Evolutionary conservation across 2,797 vertebrate genomes (phyloP), one percentile per base, ranked within the genome.

Genomic region (Trachurus trachurus): DNA sequence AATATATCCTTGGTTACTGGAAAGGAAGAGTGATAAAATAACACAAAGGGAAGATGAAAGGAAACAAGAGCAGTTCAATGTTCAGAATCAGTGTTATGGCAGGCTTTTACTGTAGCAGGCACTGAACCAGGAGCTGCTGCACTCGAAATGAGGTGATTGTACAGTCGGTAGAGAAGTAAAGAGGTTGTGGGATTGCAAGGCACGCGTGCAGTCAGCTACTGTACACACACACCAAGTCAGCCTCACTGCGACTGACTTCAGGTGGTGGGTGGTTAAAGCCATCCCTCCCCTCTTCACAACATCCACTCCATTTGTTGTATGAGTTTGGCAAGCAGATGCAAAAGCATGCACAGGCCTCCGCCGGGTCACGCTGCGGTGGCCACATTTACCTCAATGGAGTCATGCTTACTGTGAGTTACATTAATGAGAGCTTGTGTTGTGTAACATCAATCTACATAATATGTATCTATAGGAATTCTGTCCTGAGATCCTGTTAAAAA

Each of bases 341-440:
- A 76, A 84, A 45, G 67, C 93, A 93, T 93, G 93, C 92, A 90
- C 65, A 74, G 49, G 69, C 66, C 70, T 47, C 53, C 40, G 22
- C 50, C 40, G 22, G 52, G 60, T 81, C 79, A 70, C 68, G 52
- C 65, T 45, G 68, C 42, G 44, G 47, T 45, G 15, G 29, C 57
- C n/a, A 29, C 29, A 21, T 75, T 69, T 72, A 40, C 57, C 56
- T 74, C 74, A 13, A 78, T 80, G 54, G 74, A 68, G 42, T 68
- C 86, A 88, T 89, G 89, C 86, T 76, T 76, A 29, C 29, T 64
- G n/a, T 66, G 10, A 53, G 26, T 54, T 72, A 60, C 21, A 53
- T 53, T 6, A 40, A 62, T 1, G 56, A 56, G 37, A 72, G 39
- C n/a, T 54, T 42, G 31, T 58, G 9, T 54, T 42, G 31, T 58